Evolutionary conservation across 2,797 vertebrate species (phyloP).

Genomic region (Sebastes matsubarae): DNA sequence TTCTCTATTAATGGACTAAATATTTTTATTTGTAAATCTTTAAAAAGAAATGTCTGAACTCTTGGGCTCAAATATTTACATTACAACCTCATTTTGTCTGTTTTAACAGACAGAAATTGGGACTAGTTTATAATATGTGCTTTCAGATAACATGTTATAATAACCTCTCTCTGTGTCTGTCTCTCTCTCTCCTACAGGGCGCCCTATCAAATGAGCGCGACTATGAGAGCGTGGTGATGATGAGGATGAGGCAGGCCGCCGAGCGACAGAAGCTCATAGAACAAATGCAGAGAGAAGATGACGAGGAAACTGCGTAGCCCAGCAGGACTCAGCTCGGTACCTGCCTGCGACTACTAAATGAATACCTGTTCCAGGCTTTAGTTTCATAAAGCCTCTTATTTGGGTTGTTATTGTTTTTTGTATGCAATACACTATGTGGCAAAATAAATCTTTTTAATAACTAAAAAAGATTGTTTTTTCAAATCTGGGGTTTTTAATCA

Average conservation of each 20-base stretch:
- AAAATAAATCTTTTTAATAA: conserved; percentile 59
- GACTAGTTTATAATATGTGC: background rate
- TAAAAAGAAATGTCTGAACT: background rate
- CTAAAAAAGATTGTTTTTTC: background rate
- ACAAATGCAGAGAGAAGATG: conserved; percentile 88
- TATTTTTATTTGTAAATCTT: background rate
- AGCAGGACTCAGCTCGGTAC: conserved; percentile 40
- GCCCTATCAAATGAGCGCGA: conserved; percentile 88
- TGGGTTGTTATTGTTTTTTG: conserved; percentile 36
- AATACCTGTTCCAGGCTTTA: conserved; percentile 33
- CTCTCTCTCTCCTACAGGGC: conserved; percentile 73
- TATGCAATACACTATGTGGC: conserved; percentile 14
- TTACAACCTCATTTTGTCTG: background rate
- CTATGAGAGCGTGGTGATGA: conserved; percentile 96
- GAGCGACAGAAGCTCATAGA: conserved; percentile 93
- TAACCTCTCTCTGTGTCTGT: background rate
- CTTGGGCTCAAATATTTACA: background rate
- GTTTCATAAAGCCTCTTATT: conserved; percentile 56
- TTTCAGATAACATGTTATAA: background rate
- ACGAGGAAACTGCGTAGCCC: conserved; percentile 73
- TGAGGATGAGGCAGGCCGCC: conserved; percentile 95
- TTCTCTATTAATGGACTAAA: background rate
- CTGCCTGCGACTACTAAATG: background rate
- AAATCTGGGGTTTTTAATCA: background rate
- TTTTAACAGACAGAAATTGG: background rate